Evolutionary conservation across 2,797 vertebrate genomes (phyloP).

Genomic region (Phoeniculus purpureus): DNA sequence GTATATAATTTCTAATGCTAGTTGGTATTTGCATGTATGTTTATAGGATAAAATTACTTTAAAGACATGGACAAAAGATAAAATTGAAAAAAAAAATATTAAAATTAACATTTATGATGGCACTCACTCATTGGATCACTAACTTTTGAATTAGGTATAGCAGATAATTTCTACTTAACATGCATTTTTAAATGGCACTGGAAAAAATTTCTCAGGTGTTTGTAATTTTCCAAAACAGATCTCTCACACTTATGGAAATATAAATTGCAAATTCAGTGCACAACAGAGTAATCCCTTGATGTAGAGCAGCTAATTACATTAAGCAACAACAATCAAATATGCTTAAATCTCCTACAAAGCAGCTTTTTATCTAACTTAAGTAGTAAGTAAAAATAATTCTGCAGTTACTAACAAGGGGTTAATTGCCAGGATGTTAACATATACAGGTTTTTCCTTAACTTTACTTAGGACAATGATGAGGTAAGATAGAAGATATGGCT

Average conservation of each 20-base stretch:
- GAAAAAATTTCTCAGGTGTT: not conserved
- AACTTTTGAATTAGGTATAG: not conserved
- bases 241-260: conserved; percentile 31
- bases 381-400: not conserved
- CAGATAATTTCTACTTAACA: not conserved
- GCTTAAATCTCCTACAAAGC: not conserved
- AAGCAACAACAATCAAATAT: conserved; percentile 27
- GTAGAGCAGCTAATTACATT: not conserved
- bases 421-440: not conserved
- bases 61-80: not conserved
- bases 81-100: not conserved
- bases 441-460: not conserved
- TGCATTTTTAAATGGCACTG: not conserved
- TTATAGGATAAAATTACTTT: not conserved
- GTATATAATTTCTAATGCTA: not conserved
- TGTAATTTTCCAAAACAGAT: not conserved
- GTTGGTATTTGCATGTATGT: not conserved
- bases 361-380: not conserved
- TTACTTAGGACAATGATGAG: not conserved
- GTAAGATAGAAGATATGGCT: not conserved
- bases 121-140: not conserved
- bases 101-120: not conserved
- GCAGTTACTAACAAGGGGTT: not conserved
- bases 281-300: conserved; percentile 14
- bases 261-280: conserved; percentile 1